Evolutionary conservation across 2,113 vertebrate species (phyloP).

Genomic region (Indicator indicator): DNA sequence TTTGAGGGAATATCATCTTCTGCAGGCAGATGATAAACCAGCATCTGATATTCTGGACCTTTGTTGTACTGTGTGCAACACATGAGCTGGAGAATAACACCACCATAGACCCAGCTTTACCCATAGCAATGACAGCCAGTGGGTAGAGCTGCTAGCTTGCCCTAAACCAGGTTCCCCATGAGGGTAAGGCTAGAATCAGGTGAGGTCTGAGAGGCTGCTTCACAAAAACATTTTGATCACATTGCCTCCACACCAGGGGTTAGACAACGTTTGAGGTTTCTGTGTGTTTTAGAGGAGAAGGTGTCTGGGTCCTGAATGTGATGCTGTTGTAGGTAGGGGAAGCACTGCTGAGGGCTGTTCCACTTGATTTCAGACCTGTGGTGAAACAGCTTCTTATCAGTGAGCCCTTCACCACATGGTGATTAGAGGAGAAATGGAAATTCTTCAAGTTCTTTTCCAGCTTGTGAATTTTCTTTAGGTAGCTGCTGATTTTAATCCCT

Average conservation of each 20-base stretch:
- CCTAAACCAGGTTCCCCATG: background rate
- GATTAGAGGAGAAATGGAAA: background rate
- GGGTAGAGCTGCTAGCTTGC: background rate
- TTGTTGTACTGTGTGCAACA: background rate
- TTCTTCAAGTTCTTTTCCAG: background rate
- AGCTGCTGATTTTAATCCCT: background rate
- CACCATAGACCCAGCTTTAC: background rate
- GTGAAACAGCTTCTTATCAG: background rate
- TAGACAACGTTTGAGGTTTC: background rate
- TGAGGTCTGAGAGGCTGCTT: background rate
- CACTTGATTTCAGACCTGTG: background rate
- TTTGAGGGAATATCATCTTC: background rate
- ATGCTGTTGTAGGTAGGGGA: background rate
- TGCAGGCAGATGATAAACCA: background rate
- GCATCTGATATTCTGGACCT: background rate
- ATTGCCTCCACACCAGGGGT: background rate
- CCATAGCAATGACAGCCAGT: background rate
- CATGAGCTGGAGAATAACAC: accelerated
- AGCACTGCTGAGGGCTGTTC: background rate
- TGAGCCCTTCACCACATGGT: accelerated
- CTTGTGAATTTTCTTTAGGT: background rate
- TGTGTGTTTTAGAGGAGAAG: background rate
- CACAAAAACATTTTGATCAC: background rate
- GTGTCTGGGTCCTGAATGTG: background rate
- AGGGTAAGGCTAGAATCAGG: background rate